Evolutionary conservation across 2,888 invertebrate genomes (phyloP).

Genomic region (Mesorhabditis sp.): DNA sequence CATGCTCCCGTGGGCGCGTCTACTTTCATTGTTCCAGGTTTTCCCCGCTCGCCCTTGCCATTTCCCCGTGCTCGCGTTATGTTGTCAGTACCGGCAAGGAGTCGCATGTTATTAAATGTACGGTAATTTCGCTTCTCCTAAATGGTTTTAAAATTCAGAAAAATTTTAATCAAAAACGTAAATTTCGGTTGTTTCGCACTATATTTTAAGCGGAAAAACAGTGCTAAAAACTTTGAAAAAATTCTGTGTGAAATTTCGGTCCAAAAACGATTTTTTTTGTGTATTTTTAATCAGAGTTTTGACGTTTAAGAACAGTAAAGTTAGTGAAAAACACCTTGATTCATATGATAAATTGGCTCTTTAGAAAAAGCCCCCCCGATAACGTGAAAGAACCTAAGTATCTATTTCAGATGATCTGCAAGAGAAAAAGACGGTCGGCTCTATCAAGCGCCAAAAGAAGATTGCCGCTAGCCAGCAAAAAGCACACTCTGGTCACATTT

Average conservation of each 20-base stretch:
- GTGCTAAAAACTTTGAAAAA: no score
- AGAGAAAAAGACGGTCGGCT: slow-evolving; percentile 38
- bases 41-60: slow-evolving; percentile 35
- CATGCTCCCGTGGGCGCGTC: background rate
- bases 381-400: background rate
- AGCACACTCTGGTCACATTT: slow-evolving; percentile 43
- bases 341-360: no score
- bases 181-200: background rate
- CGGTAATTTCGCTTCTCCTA: slow-evolving; percentile 11
- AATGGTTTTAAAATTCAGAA: no score
- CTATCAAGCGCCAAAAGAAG: slow-evolving; percentile 35
- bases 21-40: slow-evolving; percentile 20
- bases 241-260: no score
- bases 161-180: background rate
- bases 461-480: slow-evolving; percentile 19
- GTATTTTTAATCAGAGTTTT: no score
- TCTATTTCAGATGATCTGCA: slow-evolving; percentile 36
- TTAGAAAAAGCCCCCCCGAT: no score
- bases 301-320: no score
- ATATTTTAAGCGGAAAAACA: background rate
- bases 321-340: no score
- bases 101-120: slow-evolving; percentile 52
- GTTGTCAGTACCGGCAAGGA: slow-evolving; percentile 51
- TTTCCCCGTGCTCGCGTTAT: slow-evolving; percentile 41
- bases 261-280: no score